phyloP scores from a whole-genome alignment of 92 coral and sea anemone species.

The Porites divaricata region DNA sequence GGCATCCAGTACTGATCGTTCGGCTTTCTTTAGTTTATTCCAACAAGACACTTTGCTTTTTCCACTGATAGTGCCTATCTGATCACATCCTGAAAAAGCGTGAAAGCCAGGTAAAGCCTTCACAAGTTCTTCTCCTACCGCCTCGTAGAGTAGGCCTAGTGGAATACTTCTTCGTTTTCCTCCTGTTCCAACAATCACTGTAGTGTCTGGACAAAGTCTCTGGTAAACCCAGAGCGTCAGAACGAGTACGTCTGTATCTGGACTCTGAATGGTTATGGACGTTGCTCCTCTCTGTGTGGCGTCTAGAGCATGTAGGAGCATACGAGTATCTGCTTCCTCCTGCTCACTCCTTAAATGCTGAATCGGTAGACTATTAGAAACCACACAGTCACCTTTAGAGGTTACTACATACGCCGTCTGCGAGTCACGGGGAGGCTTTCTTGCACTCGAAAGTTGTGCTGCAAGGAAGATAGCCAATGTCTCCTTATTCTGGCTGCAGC shows the following conservation, averaged over 20 bases:
- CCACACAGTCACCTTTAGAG: constrained; percentile 37
- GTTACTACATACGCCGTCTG: constrained; percentile 56
- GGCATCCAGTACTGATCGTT: constrained; percentile 38
- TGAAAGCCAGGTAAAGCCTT: constrained; percentile 24
- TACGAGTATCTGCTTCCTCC: no score
- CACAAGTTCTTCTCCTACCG: constrained; percentile 40
- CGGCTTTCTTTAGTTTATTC: constrained; percentile 58
- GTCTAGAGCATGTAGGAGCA: no score
- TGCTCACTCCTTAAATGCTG: no score
- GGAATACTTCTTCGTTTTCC: constrained; percentile 46
- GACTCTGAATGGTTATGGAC: no score
- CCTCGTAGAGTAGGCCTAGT: constrained; percentile 38
- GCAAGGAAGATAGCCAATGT: constrained; percentile 41
- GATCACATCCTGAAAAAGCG: constrained; percentile 31
- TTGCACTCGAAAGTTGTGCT: constrained; percentile 47
- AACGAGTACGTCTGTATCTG: no score
- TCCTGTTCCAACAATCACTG: constrained; percentile 45
- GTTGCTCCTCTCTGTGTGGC: no score
- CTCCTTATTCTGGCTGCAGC: constrained; percentile 43
- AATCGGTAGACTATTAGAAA: background rate
- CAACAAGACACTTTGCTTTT: constrained; percentile 43
- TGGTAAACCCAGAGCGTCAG: no score
- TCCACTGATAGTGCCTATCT: constrained; percentile 47
- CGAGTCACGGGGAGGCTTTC: constrained; percentile 23
- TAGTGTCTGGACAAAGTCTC: background rate